Conservation (phyloP, 2,888 invertebrate genomes). For the Habroteleia sp. region DNA sequence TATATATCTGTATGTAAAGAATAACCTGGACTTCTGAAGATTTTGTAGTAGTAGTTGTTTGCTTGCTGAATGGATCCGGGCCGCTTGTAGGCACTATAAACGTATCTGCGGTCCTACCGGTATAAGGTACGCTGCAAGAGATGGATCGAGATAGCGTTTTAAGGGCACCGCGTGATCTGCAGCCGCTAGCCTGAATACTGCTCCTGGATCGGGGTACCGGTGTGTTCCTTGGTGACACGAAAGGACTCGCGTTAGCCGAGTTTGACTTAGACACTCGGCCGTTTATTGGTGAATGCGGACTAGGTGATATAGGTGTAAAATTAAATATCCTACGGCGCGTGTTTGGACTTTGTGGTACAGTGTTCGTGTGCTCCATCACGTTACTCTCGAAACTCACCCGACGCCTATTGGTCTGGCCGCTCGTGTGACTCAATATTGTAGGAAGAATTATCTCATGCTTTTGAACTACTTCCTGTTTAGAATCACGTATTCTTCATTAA, state of each 20-base stretch:
- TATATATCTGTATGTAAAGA: neutral
- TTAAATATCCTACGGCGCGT: slow-evolving; percentile 90
- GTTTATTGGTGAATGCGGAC: slow-evolving; percentile 85
- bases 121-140: slow-evolving; percentile 77
- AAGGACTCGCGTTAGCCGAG: slow-evolving; percentile 89
- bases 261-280: slow-evolving; percentile 83
- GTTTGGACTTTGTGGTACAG: slow-evolving; percentile 88
- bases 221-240: slow-evolving; percentile 90
- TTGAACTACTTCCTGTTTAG: slow-evolving; percentile 60
- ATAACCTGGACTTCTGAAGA: slow-evolving; percentile 69
- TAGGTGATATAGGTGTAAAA: slow-evolving; percentile 93
- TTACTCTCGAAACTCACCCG: slow-evolving; percentile 84
- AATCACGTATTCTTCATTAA: too few relatives aligned
- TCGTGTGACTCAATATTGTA: slow-evolving; percentile 74
- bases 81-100: slow-evolving; percentile 77
- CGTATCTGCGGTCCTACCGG: slow-evolving; percentile 70
- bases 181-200: slow-evolving; percentile 82
- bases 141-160: slow-evolving; percentile 77
- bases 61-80: slow-evolving; percentile 67
- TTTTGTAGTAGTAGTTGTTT: slow-evolving; percentile 69
- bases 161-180: slow-evolving; percentile 70
- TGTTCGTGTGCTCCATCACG: slow-evolving; percentile 74
- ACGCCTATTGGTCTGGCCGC: slow-evolving; percentile 75
- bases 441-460: slow-evolving; percentile 77
- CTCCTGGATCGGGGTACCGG: slow-evolving; percentile 87